Evolutionary conservation across 2,888 invertebrate genomes (phyloP).

Genomic region (Drosophila ustulata): DNA sequence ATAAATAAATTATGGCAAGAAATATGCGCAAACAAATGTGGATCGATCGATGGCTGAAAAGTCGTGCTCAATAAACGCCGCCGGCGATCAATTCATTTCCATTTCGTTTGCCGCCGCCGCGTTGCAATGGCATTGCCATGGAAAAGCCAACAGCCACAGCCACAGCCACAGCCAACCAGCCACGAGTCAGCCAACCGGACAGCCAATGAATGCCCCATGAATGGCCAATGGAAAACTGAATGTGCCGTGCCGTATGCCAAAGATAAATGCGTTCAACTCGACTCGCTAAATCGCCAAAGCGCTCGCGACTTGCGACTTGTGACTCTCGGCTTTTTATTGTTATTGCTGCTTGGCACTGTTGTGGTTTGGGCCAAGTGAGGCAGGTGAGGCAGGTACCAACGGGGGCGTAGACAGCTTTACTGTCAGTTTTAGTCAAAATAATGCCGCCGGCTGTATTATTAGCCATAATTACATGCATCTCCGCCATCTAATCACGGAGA

Average conservation of each 20-base stretch:
- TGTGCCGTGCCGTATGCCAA: conserved; percentile 35
- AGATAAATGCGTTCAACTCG: conserved; percentile 76
- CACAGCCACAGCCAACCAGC: conserved; percentile 35
- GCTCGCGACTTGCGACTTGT: background rate
- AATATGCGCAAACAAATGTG: conserved; percentile 64
- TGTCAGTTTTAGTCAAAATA: conserved; percentile 75
- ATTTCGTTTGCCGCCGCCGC: conserved; percentile 62
- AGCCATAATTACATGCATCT: conserved; percentile 78
- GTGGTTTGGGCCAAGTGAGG: conserved; percentile 1
- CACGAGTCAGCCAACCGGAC: conserved; percentile 13
- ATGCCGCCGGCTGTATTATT: conserved; percentile 75
- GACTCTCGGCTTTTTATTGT: conserved; percentile 25
- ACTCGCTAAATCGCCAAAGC: conserved; percentile 6
- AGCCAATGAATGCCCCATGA: conserved; percentile 41
- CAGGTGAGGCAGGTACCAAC: conserved; percentile 22
- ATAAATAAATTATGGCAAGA: conserved; percentile 68
- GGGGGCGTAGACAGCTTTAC: conserved; percentile 73
- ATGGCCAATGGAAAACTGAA: conserved; percentile 52
- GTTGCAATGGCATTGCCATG: conserved; percentile 63
- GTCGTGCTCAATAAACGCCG: conserved; percentile 76
- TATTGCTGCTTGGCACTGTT: conserved; percentile 12
- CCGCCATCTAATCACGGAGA: conserved; percentile 61
- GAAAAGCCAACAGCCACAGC: conserved; percentile 38
- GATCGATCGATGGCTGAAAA: conserved; percentile 69
- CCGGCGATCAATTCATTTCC: conserved; percentile 71